A percentile compares a stretch with the other conserved stretches of the same genome.
These are phyloP conservation scores for Halcyon senegalensis DNA, from an alignment of 2,113 vertebrate species.

Conservation along the genomic window DNA sequence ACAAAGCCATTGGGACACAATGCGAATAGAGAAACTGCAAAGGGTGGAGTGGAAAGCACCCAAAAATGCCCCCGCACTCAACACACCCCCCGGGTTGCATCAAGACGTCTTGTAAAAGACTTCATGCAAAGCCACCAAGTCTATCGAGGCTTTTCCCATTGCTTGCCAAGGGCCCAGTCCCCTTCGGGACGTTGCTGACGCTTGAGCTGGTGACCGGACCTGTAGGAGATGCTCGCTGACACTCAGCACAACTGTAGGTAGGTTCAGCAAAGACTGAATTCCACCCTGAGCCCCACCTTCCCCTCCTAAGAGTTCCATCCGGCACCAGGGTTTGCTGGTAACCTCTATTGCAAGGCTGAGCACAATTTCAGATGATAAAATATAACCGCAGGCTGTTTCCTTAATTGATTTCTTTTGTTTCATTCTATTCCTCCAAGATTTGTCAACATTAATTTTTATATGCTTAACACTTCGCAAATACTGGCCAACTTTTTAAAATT, in stretches of 20 bases:
- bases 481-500: slow-evolving; percentile 79
- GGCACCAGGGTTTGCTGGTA: not conserved
- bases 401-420: slow-evolving; percentile 85
- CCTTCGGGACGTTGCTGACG: rapidly evolving
- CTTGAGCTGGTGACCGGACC: not conserved
- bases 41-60: rapidly evolving
- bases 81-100: rapidly evolving
- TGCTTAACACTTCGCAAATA: slow-evolving; percentile 67
- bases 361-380: slow-evolving; percentile 48
- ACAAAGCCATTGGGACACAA: rapidly evolving
- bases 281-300: not conserved
- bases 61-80: not conserved
- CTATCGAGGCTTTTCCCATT: rapidly evolving
- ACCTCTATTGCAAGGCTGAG: not conserved
- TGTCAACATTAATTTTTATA: slow-evolving; percentile 84
- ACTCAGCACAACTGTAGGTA: not conserved
- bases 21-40: not conserved
- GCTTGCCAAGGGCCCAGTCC: too few species aligned
- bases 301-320: not conserved
- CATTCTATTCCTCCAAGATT: slow-evolving; percentile 81
- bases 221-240: rapidly evolving
- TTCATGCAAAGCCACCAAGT: rapidly evolving
- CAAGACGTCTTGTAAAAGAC: not conserved
- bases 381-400: slow-evolving; percentile 68
- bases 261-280: not conserved